Percentiles rank a stretch among this genome's conserved stretches.
These are phyloP conservation scores for Bradypodion pumilum DNA, from an alignment of 2,797 vertebrate genomes.

Conservation along the genomic window DNA sequence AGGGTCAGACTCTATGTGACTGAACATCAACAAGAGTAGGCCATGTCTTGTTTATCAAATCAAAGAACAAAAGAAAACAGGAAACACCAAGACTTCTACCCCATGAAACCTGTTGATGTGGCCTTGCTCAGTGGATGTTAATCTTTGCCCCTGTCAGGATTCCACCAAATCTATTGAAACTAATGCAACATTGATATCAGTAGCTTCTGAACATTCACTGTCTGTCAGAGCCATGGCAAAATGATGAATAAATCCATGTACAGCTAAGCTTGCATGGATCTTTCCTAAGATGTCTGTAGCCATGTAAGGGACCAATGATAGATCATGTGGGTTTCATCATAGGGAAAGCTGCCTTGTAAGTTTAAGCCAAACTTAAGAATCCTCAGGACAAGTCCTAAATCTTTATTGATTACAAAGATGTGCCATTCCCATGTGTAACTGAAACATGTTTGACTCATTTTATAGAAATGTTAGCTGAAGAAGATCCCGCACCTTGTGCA, in stretches of 20 bases:
- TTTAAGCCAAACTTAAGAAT: background rate
- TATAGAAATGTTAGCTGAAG: constrained; percentile 88
- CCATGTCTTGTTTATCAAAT: background rate
- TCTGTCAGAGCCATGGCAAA: background rate
- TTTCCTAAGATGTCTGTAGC: background rate
- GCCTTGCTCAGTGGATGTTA: background rate
- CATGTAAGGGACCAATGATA: background rate
- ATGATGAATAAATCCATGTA: background rate
- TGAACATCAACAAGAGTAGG: too few species aligned
- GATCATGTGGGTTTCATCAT: background rate
- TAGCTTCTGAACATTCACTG: background rate
- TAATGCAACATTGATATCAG: too few species aligned
- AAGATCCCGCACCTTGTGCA: constrained; percentile 95
- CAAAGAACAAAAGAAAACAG: background rate
- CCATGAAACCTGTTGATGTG: too few species aligned
- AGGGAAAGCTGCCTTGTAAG: background rate
- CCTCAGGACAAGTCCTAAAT: background rate
- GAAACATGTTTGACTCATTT: constrained; percentile 33
- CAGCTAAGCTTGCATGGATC: background rate
- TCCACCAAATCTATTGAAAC: background rate
- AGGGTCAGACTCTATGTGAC: too few species aligned
- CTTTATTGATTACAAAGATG: background rate
- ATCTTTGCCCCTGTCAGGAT: background rate
- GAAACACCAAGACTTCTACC: too few species aligned
- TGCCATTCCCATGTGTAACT: background rate